Conservation (phyloP, 2,797 vertebrate genomes). For the Gephyroberyx darwinii region DNA sequence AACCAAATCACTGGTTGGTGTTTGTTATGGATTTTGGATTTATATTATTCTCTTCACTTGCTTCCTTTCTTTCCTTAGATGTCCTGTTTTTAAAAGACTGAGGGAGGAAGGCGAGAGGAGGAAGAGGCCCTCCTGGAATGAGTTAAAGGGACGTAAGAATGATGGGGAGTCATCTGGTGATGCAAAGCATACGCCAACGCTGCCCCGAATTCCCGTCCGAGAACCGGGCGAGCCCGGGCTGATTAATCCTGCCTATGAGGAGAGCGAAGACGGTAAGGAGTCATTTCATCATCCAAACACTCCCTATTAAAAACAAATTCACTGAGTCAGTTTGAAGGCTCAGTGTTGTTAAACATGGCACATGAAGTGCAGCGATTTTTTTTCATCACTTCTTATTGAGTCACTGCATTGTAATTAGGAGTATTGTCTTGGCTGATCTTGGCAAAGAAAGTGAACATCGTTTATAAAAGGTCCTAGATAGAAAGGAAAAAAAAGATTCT, state of each 20-base stretch:
- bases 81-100: conserved; percentile 87
- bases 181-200: conserved; percentile 66
- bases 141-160: conserved; percentile 80
- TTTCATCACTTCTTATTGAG: neutral
- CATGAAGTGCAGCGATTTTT: neutral
- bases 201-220: conserved; percentile 76
- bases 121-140: conserved; percentile 83
- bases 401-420: neutral
- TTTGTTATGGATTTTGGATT: neutral
- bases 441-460: conserved; percentile 22
- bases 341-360: neutral
- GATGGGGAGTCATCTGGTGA: conserved; percentile 80
- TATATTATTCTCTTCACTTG: neutral
- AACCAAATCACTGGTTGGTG: conserved; percentile 4
- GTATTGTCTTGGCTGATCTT: conserved; percentile 10
- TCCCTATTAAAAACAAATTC: neutral
- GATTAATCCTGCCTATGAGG: conserved; percentile 92
- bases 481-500: conserved; percentile 50
- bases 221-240: conserved; percentile 87
- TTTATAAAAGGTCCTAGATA: conserved; percentile 36
- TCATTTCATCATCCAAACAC: conserved; percentile 12
- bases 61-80: conserved; percentile 77
- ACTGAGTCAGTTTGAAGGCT: neutral
- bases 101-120: conserved; percentile 85
- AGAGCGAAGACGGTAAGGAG: conserved; percentile 88